phyloP scores from a whole-genome alignment of 1,140 invertebrate species.

The Anagrus nilaparvatae region DNA sequence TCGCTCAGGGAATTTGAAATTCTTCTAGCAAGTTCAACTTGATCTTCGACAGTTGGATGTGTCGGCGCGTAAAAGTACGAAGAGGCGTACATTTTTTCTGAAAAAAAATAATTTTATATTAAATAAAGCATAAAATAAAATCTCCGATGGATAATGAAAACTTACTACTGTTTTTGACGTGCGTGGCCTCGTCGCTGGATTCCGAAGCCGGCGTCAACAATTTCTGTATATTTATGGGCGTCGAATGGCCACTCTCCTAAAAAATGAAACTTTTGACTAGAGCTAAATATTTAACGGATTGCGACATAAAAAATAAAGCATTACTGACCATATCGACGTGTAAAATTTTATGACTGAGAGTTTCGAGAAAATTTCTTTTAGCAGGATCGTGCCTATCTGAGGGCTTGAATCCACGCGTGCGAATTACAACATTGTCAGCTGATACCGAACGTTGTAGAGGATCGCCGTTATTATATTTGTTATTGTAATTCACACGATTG shows the following conservation, averaged over 20 bases:
- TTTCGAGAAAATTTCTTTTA: slow-evolving; percentile 69
- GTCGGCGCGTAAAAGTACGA: slow-evolving; percentile 86
- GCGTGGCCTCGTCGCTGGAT: slow-evolving; percentile 55
- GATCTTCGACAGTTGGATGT: slow-evolving; percentile 91
- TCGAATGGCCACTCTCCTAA: slow-evolving; percentile 40
- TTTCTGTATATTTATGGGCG: slow-evolving; percentile 68
- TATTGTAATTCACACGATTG: slow-evolving; percentile 23
- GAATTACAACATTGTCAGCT: slow-evolving; percentile 44
- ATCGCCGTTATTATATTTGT: slow-evolving; percentile 12
- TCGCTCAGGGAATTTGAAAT: slow-evolving; percentile 89
- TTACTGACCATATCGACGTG: slow-evolving; percentile 66
- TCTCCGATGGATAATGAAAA: slow-evolving; percentile 32
- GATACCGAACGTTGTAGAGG: slow-evolving; percentile 32
- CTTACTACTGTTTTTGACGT: slow-evolving; percentile 53
- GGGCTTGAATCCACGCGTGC: slow-evolving; percentile 64
- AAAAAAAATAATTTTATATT: slow-evolving; percentile 19
- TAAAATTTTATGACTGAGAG: slow-evolving; percentile 66
- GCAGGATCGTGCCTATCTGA: slow-evolving; percentile 70
- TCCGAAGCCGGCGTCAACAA: slow-evolving; percentile 75
- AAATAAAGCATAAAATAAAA: slow-evolving; percentile 4
- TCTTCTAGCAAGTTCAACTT: slow-evolving; percentile 80
- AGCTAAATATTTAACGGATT: background rate
- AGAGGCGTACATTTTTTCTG: slow-evolving; percentile 85
- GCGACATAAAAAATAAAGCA: slow-evolving; percentile 1
- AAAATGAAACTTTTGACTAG: no score